These are phyloP conservation scores for Bathynomus jamesi DNA, from an alignment of 1,140 invertebrate species.

Conservation along the genomic window DNA sequence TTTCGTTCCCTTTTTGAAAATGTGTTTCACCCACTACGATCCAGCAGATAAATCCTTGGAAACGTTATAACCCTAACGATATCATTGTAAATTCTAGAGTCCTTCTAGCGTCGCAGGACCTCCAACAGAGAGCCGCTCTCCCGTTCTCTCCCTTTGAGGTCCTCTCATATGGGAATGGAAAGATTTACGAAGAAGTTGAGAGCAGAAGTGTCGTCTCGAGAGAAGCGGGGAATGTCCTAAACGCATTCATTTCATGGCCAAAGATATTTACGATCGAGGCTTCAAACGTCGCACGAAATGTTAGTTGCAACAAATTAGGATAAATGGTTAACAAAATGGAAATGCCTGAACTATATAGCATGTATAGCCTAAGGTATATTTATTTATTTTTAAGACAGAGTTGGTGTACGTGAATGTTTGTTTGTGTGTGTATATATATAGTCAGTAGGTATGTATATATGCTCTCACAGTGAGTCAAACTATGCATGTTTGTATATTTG, in stretches of 20 bases:
- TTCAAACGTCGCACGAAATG: neutral
- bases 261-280: neutral
- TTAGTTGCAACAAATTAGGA: neutral
- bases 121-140: too few species aligned
- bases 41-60: too few species aligned
- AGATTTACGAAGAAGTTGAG: neutral
- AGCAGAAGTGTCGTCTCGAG: neutral
- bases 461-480: too few species aligned
- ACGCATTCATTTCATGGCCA: neutral
- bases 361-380: neutral
- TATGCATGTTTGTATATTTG: too few species aligned
- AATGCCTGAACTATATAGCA: neutral
- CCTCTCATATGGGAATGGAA: neutral
- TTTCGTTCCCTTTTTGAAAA: too few species aligned
- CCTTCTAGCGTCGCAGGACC: too few species aligned
- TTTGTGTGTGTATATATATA: neutral
- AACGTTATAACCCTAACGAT: too few species aligned
- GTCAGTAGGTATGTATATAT: too few species aligned
- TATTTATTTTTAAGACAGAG: neutral
- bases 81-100: too few species aligned
- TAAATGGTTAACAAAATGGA: neutral
- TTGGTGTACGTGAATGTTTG: neutral
- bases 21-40: too few species aligned
- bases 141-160: neutral
- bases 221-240: too few species aligned